Evolutionary conservation across 2,888 invertebrate genomes (phyloP), one percentile per base, ranked within the genome.

Genomic region (Nephrotoma guestfalica): DNA sequence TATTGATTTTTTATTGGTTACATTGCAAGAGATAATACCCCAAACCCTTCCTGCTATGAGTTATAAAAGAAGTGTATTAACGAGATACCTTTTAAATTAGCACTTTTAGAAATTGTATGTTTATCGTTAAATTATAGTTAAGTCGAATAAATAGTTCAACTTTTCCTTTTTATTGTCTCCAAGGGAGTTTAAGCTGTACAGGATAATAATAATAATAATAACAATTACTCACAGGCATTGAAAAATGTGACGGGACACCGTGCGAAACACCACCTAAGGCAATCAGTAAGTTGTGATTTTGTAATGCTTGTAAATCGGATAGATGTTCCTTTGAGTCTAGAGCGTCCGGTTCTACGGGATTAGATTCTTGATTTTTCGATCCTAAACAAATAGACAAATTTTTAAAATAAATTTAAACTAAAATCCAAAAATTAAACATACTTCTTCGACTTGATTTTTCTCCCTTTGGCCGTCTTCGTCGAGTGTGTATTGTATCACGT

Each of bases 401-500:
- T 42, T 6, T 85, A 41, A 45, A 30, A 86, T 40, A 86, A 30
- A 85, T 15, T 41, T 41, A 85, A 30, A n/a, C 30, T 40, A 86
- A 40, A 86, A 18, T 47, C 18, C 15, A 13, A 84, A 41, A 85
- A 18, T 11, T 9, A 85, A 43, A 9, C 43, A 7, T 86, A 93
- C 93, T 93, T 90, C 93, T 91, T 88, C 92, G 90, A 88, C 92
- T 92, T 87, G 93, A 92, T 88, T 93, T 93, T 89, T 94, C 95
- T 89, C 95, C 95, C 88, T 97, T 94, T 2, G 97, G 97, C 89
- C 98, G 94, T 89, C 98, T 94, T 91, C 98, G 96, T 88, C 98
- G 93, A 87, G 98, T 98, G 92, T 98, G 98, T 89, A 99, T 98
- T 83, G 98, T 98, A 91, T 98, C 98, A 89, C 98, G 96, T 89